Conservation (phyloP, 2,888 invertebrate species). For the Ashinkailepas kermadecensis region DNA sequence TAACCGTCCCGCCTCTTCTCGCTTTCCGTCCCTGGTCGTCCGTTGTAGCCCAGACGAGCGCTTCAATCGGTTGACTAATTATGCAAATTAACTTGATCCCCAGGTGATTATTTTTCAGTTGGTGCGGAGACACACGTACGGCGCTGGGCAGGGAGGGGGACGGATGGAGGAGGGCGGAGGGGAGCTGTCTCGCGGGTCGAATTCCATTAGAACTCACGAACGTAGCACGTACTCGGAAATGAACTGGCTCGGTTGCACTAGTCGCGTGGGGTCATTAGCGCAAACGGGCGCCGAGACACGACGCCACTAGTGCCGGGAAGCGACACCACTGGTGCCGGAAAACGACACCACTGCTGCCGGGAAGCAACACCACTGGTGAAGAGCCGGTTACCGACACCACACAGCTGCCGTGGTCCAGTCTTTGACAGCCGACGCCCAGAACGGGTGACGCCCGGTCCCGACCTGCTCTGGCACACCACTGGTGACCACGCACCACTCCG, state of each 20-base stretch:
- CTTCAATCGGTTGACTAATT: not conserved
- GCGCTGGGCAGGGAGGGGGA: not conserved
- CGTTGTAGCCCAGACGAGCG: not conserved
- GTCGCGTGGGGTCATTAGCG: not conserved
- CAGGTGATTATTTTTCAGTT: not conserved
- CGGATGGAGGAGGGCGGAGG: not conserved
- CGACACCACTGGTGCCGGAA: too few species aligned
- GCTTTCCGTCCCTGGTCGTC: not conserved
- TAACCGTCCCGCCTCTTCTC: not conserved
- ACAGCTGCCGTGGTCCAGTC: too few species aligned
- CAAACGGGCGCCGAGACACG: too few species aligned
- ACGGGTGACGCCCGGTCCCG: too few species aligned
- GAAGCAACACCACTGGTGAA: too few species aligned
- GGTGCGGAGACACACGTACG: not conserved
- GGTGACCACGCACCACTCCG: too few species aligned
- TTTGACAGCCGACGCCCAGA: too few species aligned
- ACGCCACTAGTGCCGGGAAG: too few species aligned
- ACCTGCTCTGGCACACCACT: too few species aligned
- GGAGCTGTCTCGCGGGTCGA: not conserved
- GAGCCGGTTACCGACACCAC: too few species aligned
- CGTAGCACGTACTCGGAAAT: not conserved
- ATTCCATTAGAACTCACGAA: not conserved
- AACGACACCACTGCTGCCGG: too few species aligned
- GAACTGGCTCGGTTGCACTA: not conserved
- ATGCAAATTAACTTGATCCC: constrained; percentile 1